A percentile compares a stretch with the other conserved stretches of the same genome.
Conservation (phyloP, 2,113 vertebrate genomes). For the Mustelus asterias region DNA sequence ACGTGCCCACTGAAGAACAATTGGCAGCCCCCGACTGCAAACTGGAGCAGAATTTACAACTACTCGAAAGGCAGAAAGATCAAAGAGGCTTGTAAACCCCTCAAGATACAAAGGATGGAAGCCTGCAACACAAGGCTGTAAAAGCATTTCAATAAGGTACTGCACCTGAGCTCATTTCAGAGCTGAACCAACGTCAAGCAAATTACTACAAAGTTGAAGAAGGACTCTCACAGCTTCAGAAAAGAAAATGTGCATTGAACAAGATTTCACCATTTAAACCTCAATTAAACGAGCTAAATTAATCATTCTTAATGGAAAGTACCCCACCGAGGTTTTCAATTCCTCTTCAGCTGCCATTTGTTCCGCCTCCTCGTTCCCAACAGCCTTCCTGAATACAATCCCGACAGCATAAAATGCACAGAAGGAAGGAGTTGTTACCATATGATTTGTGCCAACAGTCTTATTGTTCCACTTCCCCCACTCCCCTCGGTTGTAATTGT, state of each 20-base stretch:
- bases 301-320: not conserved
- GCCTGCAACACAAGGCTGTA: not conserved
- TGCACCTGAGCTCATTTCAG: not conserved
- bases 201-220: not conserved
- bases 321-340: not conserved
- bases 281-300: not conserved
- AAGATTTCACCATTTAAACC: not conserved
- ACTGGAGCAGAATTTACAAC: not conserved
- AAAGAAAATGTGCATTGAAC: not conserved
- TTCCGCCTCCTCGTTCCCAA: not conserved
- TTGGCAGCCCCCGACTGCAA: not conserved
- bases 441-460: not conserved
- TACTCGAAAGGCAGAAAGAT: not conserved
- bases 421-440: not conserved
- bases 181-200: not conserved
- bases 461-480: not conserved
- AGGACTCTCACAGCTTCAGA: not conserved
- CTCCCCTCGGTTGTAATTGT: no score
- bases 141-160: not conserved
- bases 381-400: not conserved
- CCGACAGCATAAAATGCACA: not conserved
- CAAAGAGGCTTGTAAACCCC: not conserved
- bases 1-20: not conserved
- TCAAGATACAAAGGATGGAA: not conserved
- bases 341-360: not conserved